Evolutionary conservation across 2,113 vertebrate species (phyloP).

Genomic region (Aleadryas rufinucha): DNA sequence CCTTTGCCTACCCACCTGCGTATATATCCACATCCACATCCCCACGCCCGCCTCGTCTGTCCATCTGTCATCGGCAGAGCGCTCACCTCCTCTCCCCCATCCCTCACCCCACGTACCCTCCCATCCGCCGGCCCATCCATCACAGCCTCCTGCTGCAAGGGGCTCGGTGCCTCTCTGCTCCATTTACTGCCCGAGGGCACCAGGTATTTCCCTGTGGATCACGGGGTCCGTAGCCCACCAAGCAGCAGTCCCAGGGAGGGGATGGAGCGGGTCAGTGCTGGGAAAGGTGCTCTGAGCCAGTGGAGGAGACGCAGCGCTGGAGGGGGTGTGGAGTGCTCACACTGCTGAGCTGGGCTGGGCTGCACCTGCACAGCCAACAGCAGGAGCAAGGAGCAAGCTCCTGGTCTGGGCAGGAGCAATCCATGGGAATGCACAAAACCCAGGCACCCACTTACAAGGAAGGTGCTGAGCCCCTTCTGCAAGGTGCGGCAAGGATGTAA

Average conservation of each 20-base stretch:
- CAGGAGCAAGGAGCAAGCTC: background rate
- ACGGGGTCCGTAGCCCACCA: rapidly evolving
- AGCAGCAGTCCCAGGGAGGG: background rate
- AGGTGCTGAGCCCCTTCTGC: background rate
- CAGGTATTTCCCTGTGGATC: background rate
- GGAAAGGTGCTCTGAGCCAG: background rate
- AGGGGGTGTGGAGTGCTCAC: rapidly evolving
- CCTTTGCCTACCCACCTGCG: background rate
- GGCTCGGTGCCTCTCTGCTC: background rate
- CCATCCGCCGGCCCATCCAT: background rate
- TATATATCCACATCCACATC: background rate
- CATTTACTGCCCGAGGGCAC: background rate
- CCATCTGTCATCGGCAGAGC: background rate
- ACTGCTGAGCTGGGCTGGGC: background rate
- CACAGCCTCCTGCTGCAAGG: background rate
- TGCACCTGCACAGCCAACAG: background rate
- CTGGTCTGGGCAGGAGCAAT: background rate
- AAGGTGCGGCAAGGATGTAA: background rate
- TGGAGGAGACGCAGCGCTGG: rapidly evolving
- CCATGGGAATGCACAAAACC: rapidly evolving
- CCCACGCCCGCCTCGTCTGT: background rate
- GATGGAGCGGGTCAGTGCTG: rapidly evolving
- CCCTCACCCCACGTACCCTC: background rate
- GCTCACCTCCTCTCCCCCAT: background rate
- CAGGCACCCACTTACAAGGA: rapidly evolving